Base-by-base conservation (phyloP, 2,888 invertebrate species). In the Conus canariensis region DNA sequence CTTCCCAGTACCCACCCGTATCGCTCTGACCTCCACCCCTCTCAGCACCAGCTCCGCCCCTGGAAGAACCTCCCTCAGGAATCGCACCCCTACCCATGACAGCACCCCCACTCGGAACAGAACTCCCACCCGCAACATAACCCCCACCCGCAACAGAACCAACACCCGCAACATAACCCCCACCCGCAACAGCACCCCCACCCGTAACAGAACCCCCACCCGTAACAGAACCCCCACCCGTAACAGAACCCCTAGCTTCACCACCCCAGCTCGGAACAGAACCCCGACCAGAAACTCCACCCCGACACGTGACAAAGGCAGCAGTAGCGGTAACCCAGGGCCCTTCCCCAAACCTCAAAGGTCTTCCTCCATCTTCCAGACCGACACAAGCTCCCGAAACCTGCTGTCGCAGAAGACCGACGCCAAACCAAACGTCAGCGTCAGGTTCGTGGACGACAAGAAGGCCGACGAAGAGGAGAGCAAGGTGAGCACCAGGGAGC, bases 371-470 rank as follows among this genome's bases (percentile, higher is more conserved):
- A 8, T 45, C 19, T 67, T 45, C 64, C 45, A 67, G n/a, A 12
- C 86, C 10, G 14, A 67, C 86, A 30, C 45, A 30, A 2, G 12
- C 22, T 60, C 85, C 14, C 25, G 67, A 6, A 45, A 30, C 45
- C 8, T 19, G 12, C 5, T 16, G 19, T 14, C 85, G 25, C 85
- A 60, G 60, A 60, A 67, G 64, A 25, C 30, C 9, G 86, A 86
- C 9, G 10, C 86, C 80, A 80, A 80, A 60, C 85, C 60, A 5
- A 2, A 60, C 10, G 22, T 30, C 25, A 74, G 60, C n/a, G 89
- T 89, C 74, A 70, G 74, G 85, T 89, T 89, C 77, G 59, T 59
- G 7, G 89, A 70, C 64, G 85, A 70, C 70, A 45, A 56, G 25
- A 56, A 70, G 25, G 70, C 30, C 5, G 85, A 85, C 19, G 22